Percentiles rank a stretch among this genome's conserved stretches.
Evolutionary conservation across 2,113 vertebrate genomes (phyloP).

Genomic region (Forbesichthys agassizii): DNA sequence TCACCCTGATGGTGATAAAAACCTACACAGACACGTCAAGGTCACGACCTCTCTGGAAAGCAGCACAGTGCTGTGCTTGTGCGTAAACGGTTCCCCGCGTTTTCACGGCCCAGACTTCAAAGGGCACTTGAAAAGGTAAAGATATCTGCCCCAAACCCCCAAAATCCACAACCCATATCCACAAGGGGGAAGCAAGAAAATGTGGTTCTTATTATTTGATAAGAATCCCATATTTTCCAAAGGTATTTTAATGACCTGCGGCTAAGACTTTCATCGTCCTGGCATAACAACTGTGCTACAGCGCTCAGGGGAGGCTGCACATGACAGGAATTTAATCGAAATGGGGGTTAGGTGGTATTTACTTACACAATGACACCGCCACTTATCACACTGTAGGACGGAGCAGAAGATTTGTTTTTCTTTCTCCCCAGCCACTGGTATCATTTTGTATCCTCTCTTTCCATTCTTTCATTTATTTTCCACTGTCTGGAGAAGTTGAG

Average conservation of each 20-base stretch:
- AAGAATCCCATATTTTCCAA: conserved; percentile 79
- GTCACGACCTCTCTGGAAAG: conserved; percentile 49
- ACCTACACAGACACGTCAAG: conserved; percentile 13
- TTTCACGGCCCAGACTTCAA: conserved; percentile 71
- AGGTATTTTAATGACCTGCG: conserved; percentile 79
- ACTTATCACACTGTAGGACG: not conserved
- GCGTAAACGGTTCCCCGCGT: conserved; percentile 57
- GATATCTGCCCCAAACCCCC: conserved; percentile 61
- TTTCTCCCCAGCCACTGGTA: conserved; percentile 57
- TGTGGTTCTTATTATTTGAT: conserved; percentile 83
- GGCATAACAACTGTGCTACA: conserved; percentile 46
- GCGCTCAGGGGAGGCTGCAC: conserved; percentile 43
- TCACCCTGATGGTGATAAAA: not conserved
- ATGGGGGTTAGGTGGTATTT: conserved; percentile 39
- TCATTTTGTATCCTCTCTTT: conserved; percentile 67
- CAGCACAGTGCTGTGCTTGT: conserved; percentile 22
- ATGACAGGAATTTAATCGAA: conserved; percentile 26
- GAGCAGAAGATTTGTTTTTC: conserved; percentile 44
- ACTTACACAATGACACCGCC: conserved; percentile 44
- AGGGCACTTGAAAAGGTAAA: conserved; percentile 72
- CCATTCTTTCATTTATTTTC: conserved; percentile 71
- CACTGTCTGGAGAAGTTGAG: conserved; percentile 63
- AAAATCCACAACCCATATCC: conserved; percentile 49
- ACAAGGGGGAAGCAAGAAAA: conserved; percentile 62
- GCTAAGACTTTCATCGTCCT: conserved; percentile 71